Percentiles rank a stretch among this genome's conserved stretches.
Evolutionary conservation across 2,888 invertebrate species (phyloP).

Genomic region (Drosophila aldrichi): DNA sequence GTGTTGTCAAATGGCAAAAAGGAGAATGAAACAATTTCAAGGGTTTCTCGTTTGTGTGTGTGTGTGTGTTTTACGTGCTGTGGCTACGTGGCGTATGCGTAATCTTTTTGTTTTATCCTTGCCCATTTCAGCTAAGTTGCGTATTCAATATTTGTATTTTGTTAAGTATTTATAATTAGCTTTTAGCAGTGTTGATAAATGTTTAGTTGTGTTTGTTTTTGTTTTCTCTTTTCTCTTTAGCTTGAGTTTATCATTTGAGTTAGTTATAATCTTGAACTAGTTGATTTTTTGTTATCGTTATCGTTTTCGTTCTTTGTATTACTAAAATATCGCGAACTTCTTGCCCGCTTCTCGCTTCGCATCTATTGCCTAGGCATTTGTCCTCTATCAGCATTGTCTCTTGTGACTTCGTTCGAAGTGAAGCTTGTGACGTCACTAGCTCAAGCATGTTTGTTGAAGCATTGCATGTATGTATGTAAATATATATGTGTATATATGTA

Average conservation of each 20-base stretch:
- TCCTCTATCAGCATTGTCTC: slow-evolving; percentile 1
- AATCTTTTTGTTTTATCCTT: slow-evolving; percentile 26
- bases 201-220: slow-evolving; percentile 9
- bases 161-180: slow-evolving; percentile 44
- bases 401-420: slow-evolving; percentile 37
- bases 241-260: slow-evolving; percentile 35
- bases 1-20: slow-evolving; percentile 38
- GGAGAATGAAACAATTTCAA: slow-evolving; percentile 13
- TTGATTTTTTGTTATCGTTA: neutral
- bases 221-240: slow-evolving; percentile 22
- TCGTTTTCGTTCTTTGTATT: slow-evolving; percentile 3
- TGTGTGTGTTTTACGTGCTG: slow-evolving; percentile 23
- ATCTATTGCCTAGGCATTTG: slow-evolving; percentile 36
- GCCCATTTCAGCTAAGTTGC: slow-evolving; percentile 29
- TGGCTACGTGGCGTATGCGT: slow-evolving; percentile 62
- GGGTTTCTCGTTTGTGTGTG: neutral
- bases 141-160: slow-evolving; percentile 14
- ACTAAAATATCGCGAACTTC: slow-evolving; percentile 48
- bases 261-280: slow-evolving; percentile 30
- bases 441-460: slow-evolving; percentile 27
- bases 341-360: slow-evolving; percentile 12
- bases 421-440: slow-evolving; percentile 41
- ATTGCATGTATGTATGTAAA: slow-evolving; percentile 9
- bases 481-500: neutral
- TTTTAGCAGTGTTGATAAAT: slow-evolving; percentile 58